Evolutionary conservation across 2,797 vertebrate genomes (phyloP).

Genomic region (Oceanodroma leucorhoa): DNA sequence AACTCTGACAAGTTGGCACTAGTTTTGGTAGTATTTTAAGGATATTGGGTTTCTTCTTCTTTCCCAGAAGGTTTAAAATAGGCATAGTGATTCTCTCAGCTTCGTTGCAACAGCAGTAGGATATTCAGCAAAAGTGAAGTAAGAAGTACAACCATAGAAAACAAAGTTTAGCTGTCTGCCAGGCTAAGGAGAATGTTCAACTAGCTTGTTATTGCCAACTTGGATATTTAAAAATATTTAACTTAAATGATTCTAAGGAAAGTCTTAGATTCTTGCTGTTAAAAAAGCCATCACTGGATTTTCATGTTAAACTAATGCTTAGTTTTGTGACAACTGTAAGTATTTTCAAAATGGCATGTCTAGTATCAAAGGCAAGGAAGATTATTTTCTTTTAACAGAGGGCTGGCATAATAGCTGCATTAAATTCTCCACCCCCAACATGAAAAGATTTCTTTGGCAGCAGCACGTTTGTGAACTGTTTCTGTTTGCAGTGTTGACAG

Average conservation of each 20-base stretch:
- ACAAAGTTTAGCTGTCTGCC: background rate
- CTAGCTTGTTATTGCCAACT: background rate
- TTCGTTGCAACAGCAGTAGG: background rate
- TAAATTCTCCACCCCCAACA: background rate
- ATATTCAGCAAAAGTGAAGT: background rate
- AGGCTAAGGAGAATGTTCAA: background rate
- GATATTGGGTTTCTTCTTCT: background rate
- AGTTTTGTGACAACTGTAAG: background rate
- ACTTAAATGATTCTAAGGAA: background rate
- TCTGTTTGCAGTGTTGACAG: background rate
- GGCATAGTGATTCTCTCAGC: background rate
- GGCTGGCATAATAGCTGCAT: background rate
- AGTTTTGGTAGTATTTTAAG: background rate
- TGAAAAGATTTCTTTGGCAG: slow-evolving; percentile 26
- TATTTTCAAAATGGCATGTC: background rate
- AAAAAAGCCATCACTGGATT: background rate
- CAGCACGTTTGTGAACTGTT: background rate
- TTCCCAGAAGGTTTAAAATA: slow-evolving; percentile 21
- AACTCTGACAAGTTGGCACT: background rate
- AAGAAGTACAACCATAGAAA: background rate
- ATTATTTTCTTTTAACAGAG: background rate
- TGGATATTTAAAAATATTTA: background rate
- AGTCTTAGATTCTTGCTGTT: background rate
- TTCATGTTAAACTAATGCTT: background rate
- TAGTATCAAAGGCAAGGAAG: background rate